A percentile compares a stretch with the other conserved stretches of the same genome.
Conservation (phyloP, 2,113 vertebrate genomes). For the Progne subis region DNA sequence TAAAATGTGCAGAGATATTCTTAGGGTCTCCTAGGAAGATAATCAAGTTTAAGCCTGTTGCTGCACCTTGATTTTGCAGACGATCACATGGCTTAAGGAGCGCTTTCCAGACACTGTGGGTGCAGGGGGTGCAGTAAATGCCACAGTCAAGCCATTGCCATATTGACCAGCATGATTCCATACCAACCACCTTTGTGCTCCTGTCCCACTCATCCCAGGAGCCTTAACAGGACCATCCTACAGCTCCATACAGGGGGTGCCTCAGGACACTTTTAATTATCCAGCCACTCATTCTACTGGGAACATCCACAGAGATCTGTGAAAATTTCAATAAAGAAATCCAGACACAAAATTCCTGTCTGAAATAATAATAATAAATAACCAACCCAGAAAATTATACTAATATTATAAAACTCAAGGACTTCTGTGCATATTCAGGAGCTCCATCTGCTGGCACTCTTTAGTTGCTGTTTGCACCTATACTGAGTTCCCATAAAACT, state of each 20-base stretch:
- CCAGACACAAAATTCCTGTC: neutral
- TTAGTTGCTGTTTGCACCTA: neutral
- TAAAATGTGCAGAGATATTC: neutral
- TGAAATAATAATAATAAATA: neutral
- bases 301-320: neutral
- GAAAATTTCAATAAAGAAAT: neutral
- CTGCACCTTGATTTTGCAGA: neutral
- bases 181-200: neutral
- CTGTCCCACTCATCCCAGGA: neutral
- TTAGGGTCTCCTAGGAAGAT: neutral
- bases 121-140: neutral
- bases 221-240: neutral
- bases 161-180: rapidly evolving
- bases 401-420: neutral
- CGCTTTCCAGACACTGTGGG: neutral
- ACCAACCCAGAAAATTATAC: neutral
- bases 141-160: neutral
- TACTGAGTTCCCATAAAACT: neutral
- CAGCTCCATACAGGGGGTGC: rapidly evolving
- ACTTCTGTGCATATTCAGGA: neutral
- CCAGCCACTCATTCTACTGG: neutral
- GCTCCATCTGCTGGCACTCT: slow-evolving; percentile 25
- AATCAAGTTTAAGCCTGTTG: neutral
- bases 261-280: neutral
- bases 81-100: neutral